Conservation (phyloP, 2,888 invertebrate genomes). For the Cheilosia soror region DNA sequence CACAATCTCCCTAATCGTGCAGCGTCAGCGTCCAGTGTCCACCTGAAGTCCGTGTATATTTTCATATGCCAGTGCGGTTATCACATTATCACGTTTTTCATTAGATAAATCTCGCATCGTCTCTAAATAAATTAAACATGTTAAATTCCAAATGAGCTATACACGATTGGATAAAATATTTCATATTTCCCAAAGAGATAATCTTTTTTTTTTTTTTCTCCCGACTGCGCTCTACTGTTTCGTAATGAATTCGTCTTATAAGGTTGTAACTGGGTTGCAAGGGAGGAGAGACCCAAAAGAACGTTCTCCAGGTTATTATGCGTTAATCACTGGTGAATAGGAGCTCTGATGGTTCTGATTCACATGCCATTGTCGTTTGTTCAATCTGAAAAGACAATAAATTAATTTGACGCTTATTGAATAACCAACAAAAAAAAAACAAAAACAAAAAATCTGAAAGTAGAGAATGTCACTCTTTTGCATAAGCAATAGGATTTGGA, state of each 20-base stretch:
- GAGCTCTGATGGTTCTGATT: not conserved
- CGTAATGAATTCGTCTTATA: constrained; percentile 41
- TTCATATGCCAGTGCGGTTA: constrained; percentile 5
- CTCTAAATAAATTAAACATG: constrained; percentile 3
- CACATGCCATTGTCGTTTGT: constrained; percentile 12
- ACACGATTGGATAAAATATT: constrained; percentile 8
- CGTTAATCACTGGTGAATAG: not conserved
- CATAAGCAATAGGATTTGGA: constrained; percentile 29
- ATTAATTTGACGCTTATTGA: constrained; percentile 48
- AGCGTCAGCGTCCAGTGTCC: not conserved
- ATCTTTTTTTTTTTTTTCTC: not conserved
- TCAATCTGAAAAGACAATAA: constrained; percentile 39
- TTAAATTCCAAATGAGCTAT: constrained; percentile 23
- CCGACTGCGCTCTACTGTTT: constrained; percentile 10
- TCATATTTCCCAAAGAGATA: constrained; percentile 20
- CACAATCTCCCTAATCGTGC: not conserved
- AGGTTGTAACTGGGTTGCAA: constrained; percentile 20
- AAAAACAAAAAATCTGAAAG: constrained; percentile 1
- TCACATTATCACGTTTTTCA: not conserved
- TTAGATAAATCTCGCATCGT: constrained; percentile 24
- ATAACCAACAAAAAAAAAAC: constrained; percentile 10
- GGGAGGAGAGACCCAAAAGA: not conserved
- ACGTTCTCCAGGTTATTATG: not conserved
- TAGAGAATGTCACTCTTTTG: constrained; percentile 29
- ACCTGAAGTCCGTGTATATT: not conserved